Conservation (phyloP, 2,113 vertebrate genomes). For the Tyto alba region DNA sequence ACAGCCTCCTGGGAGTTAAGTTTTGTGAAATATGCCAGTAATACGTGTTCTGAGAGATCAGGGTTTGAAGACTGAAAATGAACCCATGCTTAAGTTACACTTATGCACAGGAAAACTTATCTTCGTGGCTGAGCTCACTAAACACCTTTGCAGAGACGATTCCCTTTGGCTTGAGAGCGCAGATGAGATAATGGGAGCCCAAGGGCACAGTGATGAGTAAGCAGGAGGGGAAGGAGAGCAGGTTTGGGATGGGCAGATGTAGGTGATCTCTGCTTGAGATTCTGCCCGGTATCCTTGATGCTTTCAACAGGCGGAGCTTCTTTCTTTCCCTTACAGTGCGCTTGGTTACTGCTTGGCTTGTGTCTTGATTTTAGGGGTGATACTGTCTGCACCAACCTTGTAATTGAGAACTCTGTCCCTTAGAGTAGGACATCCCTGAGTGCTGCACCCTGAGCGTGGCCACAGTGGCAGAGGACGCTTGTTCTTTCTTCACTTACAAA, state of each 20-base stretch:
- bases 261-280: not conserved
- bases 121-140: not conserved
- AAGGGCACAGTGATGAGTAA: not conserved
- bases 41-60: not conserved
- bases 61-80: not conserved
- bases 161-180: not conserved
- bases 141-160: not conserved
- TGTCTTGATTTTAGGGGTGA: not conserved
- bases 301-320: not conserved
- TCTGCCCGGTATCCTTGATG: not conserved
- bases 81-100: not conserved
- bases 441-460: not conserved
- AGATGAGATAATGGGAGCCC: not conserved
- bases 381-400: rapidly evolving
- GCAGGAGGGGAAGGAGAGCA: not conserved
- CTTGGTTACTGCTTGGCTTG: not conserved
- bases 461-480: rapidly evolving
- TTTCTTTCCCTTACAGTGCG: not conserved
- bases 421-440: not conserved
- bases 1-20: not conserved
- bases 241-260: not conserved
- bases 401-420: not conserved
- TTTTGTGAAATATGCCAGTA: not conserved
- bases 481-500: not conserved
- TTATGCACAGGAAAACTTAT: not conserved